Evolutionary conservation across 2,888 invertebrate species (phyloP), one percentile per base, ranked within the genome.

Genomic region (Ormyrus pomaceus): DNA sequence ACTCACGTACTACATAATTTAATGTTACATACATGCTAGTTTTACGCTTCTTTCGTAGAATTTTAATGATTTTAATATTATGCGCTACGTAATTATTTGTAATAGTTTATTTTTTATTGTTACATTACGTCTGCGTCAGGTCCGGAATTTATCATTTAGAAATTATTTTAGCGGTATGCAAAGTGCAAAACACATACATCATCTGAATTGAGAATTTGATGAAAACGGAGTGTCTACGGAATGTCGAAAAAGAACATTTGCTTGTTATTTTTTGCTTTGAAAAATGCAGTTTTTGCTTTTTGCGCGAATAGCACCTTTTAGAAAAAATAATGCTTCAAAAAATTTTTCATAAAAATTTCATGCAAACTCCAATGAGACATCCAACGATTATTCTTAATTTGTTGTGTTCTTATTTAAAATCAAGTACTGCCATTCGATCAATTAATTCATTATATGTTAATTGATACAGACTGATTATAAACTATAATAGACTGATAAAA

Each of bases 61-160:
- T 53, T 78, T 77, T 69, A 46, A 71, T 71, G 72, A 72, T 70
- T 80, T 74, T 74, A 53, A 77, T 62, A 34, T 73, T 73, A 65
- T 71, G 75, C 62, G 61, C 68, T 73, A 70, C 45, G 61, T 70
- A 50, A 74, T 59, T 77, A 73, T 46, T 68, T 76, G 11, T 72
- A 51, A 53, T 64, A 71, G 62, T 80, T 74, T 64, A 77, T 69
- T 53, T 58, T 58, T 79, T 50, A 62, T 74, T 64, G 58, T 65
- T 74, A 46, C 34, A 34, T 34, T 34, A 8, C 48, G 9, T 53
- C 46, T 76, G 71, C 74, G 68, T 58, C 64, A 75, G 77, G 56
- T 64, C 77, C 55, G 56, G 61, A 74, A 73, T 64, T 56, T 66
- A 70, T 64, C 55, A 70, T 73, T 34, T 34, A n/a, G 34, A 50